phyloP scores from a whole-genome alignment of 2,888 invertebrate species.

The Epirrhoe alternata region DNA sequence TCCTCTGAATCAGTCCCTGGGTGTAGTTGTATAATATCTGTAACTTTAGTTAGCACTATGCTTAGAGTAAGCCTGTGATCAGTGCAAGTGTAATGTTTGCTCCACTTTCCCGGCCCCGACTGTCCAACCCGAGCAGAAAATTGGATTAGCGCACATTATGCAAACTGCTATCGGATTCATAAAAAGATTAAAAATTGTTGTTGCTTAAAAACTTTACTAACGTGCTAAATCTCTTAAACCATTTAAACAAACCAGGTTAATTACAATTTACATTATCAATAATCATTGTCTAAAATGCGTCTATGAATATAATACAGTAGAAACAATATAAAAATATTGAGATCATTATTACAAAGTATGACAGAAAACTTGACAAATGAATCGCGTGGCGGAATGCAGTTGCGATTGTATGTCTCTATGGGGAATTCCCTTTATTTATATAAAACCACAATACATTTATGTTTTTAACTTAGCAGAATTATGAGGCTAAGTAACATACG shows the following conservation, averaged over 20 bases:
- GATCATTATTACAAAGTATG: not conserved
- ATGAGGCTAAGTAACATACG: conserved; percentile 4
- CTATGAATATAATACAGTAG: not conserved
- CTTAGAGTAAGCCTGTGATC: conserved; percentile 12
- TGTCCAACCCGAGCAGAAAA: conserved; percentile 28
- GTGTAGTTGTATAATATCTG: not conserved
- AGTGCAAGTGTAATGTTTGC: conserved; percentile 27
- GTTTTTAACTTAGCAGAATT: not conserved
- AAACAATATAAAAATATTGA: not conserved
- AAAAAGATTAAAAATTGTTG: conserved; percentile 10
- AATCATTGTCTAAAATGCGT: not conserved
- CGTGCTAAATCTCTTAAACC: not conserved
- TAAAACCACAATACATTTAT: not conserved
- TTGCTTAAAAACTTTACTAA: not conserved
- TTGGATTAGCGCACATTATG: conserved; percentile 30
- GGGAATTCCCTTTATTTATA: conserved; percentile 11
- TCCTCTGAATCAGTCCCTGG: too few relatives aligned
- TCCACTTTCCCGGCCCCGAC: conserved; percentile 29
- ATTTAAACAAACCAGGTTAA: not conserved
- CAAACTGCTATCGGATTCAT: conserved; percentile 25
- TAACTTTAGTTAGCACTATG: not conserved
- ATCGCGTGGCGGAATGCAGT: conserved; percentile 3
- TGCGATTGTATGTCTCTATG: not conserved
- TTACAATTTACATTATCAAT: not conserved
- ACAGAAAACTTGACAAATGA: not conserved